These are phyloP conservation scores for Pseudococcus jackbeardsleyi DNA, from an alignment of 2,888 invertebrate genomes.

Conservation along the genomic window DNA sequence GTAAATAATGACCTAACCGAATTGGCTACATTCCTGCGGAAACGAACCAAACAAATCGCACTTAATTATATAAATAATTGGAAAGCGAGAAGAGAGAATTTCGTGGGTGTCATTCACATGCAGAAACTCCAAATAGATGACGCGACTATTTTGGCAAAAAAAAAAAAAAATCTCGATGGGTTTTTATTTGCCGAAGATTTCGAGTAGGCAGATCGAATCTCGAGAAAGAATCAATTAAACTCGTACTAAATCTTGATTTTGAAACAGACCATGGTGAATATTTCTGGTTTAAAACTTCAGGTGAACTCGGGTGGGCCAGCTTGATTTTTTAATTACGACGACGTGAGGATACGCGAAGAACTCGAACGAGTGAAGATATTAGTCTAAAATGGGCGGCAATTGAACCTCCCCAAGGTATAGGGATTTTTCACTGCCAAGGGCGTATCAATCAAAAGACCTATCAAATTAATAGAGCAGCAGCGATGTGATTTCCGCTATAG, in stretches of 20 bases:
- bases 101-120: not conserved
- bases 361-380: not conserved
- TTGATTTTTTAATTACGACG: not conserved
- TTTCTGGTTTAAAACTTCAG: not conserved
- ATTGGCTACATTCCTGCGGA: not conserved
- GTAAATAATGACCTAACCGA: not conserved
- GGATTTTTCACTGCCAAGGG: conserved; percentile 60
- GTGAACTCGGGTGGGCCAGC: not conserved
- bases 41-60: not conserved
- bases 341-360: not conserved
- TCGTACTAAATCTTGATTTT: not conserved
- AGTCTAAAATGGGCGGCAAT: conserved; percentile 9
- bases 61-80: not conserved
- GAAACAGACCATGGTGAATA: not conserved
- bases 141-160: too few relatives aligned
- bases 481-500: conserved; percentile 14
- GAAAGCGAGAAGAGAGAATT: not conserved
- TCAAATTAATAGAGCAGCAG: conserved; percentile 1
- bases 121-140: too few relatives aligned
- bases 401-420: conserved; percentile 5
- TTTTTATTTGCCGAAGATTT: too few relatives aligned
- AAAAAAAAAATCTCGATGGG: too few relatives aligned
- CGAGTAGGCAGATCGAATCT: too few relatives aligned
- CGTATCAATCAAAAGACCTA: conserved; percentile 7
- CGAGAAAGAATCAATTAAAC: not conserved